These are phyloP conservation scores for Ypsolopha sequella DNA, from an alignment of 2,888 invertebrate species.

Conservation along the genomic window DNA sequence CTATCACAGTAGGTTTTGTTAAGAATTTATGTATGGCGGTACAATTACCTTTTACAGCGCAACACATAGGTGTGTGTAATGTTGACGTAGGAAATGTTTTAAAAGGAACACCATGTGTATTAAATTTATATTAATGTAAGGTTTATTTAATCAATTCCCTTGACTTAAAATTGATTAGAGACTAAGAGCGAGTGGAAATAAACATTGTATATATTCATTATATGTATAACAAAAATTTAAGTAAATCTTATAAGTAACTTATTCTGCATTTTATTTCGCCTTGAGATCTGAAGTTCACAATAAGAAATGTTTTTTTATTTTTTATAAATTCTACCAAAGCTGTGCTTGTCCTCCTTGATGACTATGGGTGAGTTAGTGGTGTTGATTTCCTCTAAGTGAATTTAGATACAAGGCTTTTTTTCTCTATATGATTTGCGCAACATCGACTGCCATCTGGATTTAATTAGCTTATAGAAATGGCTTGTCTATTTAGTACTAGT, in stretches of 20 bases:
- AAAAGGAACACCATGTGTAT: constrained; percentile 47
- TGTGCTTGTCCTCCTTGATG: neutral
- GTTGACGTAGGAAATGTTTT: constrained; percentile 36
- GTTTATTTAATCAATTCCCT: constrained; percentile 64
- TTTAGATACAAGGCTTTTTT: too few relatives aligned
- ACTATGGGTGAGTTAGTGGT: too few relatives aligned
- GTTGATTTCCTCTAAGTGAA: too few relatives aligned
- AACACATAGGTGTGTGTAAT: constrained; percentile 34
- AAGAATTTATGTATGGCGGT: constrained; percentile 29
- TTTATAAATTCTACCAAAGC: neutral
- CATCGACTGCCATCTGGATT: too few relatives aligned
- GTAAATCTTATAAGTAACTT: constrained; percentile 67
- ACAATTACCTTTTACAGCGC: constrained; percentile 43
- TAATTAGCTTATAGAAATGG: too few relatives aligned
- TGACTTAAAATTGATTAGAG: constrained; percentile 59
- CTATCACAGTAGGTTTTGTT: constrained; percentile 12
- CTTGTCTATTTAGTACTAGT: too few relatives aligned
- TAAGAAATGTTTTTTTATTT: constrained; percentile 2
- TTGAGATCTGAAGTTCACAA: constrained; percentile 59
- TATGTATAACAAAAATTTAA: constrained; percentile 59
- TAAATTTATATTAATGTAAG: constrained; percentile 40
- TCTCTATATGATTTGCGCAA: too few relatives aligned
- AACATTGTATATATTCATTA: constrained; percentile 64
- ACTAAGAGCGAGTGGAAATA: constrained; percentile 59
- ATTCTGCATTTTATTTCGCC: constrained; percentile 61